Evolutionary conservation across 1,140 invertebrate species (phyloP).

Genomic region (Orius laevigatus): DNA sequence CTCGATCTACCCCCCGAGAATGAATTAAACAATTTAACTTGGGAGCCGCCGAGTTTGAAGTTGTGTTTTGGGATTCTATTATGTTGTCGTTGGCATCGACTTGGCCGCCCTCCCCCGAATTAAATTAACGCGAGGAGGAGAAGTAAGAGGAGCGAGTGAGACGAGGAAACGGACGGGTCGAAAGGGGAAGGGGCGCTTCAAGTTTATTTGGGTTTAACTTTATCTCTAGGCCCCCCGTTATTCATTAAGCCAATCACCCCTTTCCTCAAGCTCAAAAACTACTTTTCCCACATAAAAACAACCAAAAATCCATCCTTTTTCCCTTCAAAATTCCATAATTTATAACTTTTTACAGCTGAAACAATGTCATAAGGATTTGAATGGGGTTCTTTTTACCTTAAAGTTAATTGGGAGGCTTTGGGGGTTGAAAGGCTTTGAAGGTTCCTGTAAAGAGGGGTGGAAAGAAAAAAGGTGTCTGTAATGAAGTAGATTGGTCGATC

Average conservation of each 20-base stretch:
- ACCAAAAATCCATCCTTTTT: no score
- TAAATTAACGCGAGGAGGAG: constrained; percentile 11
- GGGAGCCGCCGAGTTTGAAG: constrained; percentile 11
- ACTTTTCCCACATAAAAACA: neutral
- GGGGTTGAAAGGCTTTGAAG: no score
- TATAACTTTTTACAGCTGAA: no score
- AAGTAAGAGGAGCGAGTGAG: neutral
- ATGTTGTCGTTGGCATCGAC: constrained; percentile 19
- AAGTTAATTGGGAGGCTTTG: no score
- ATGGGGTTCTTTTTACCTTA: no score
- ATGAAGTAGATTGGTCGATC: no score
- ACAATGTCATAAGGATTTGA: no score
- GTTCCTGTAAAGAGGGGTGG: no score
- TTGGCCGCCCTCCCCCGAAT: constrained; percentile 7
- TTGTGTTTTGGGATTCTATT: constrained; percentile 19
- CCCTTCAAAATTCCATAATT: no score
- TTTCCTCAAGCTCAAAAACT: neutral
- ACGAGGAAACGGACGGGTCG: neutral
- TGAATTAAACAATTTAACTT: constrained; percentile 20
- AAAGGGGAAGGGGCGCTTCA: constrained; percentile 3
- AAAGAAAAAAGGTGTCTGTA: no score
- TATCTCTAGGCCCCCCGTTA: constrained; percentile 16
- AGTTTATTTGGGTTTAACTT: constrained; percentile 17
- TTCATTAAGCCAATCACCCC: constrained; percentile 18
- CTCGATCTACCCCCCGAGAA: constrained; percentile 12